phyloP scores from a whole-genome alignment of 1,140 invertebrate species.

The Coenobita brevimanus region DNA sequence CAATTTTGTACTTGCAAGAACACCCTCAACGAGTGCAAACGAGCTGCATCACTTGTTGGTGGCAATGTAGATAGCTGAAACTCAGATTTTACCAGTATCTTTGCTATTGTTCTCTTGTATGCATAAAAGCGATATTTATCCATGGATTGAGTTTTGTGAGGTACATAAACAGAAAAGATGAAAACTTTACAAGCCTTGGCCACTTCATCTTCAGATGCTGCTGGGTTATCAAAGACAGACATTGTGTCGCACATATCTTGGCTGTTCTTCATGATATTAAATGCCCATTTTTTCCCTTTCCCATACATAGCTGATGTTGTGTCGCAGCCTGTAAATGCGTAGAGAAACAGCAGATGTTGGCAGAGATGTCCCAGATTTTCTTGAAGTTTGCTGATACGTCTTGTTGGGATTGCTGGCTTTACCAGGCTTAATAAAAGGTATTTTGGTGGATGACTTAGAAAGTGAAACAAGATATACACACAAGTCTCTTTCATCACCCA shows the following conservation, averaged over 20 bases:
- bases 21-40: slow-evolving; percentile 25
- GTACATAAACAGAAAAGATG: slow-evolving; percentile 35
- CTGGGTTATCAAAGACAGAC: slow-evolving; percentile 32
- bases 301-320: slow-evolving; percentile 46
- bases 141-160: slow-evolving; percentile 13
- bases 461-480: background rate
- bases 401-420: too few species aligned
- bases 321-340: slow-evolving; percentile 25
- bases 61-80: slow-evolving; percentile 12
- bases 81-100: background rate
- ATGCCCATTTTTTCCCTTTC: slow-evolving; percentile 25
- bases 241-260: slow-evolving; percentile 32
- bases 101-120: slow-evolving; percentile 18
- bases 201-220: slow-evolving; percentile 27
- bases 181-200: slow-evolving; percentile 30
- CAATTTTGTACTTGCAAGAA: slow-evolving; percentile 27
- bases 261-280: slow-evolving; percentile 32
- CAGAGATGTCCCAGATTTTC: too few species aligned
- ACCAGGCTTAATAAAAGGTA: too few species aligned
- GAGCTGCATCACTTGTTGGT: slow-evolving; percentile 44
- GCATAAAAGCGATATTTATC: slow-evolving; percentile 24
- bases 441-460: too few species aligned
- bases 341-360: slow-evolving; percentile 7
- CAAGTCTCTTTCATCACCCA: slow-evolving; percentile 9
- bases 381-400: too few species aligned